Evolutionary conservation across 2,113 vertebrate species (phyloP), one percentile per base, ranked within the genome.

Genomic region (Rhinoderma darwinii): DNA sequence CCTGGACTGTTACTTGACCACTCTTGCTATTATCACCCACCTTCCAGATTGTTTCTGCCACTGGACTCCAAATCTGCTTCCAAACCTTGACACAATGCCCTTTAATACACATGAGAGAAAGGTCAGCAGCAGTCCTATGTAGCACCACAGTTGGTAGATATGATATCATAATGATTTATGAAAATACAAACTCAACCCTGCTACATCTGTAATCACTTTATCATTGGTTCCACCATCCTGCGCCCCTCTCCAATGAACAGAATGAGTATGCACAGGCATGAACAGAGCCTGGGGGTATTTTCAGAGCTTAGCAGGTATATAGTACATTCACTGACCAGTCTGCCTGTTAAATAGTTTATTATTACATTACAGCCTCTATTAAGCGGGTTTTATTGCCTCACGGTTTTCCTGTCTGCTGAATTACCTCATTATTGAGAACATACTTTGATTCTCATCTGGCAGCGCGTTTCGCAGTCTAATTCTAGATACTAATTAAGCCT

Each of bases 351-450:
- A 70, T 7, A 32, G 51, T 82, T 66, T 82, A 82, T 82, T 82
- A 68, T 82, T 50, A 20, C 30, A 50, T 70, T 68, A 82, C 61
- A 68, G 80, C 78, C 54, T 25, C 78, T 82, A 82, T 68, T 82
- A 68, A 66, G 22, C 17, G 63, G 72, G 25, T 66, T 68, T 68
- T 68, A 47, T 66, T 14, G 25, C 43, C n/a, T 41, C 17, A 30
- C 37, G 61, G 7, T 83, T 83, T 83, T 83, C 63, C 81, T 68
- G 81, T 83, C 81, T 83, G 61, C 81, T 22, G 54, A 22, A 22
- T 50, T 43, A 82, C 41, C 61, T 82, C 59, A 82, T 82, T 82
- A 82, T 82, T 82, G 59, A 66, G 61, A 82, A 66, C 63, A 72
- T 63, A 72, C 82, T 54, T 54, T 51, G 63, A 54, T 73, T 70